Percentiles rank a stretch among this genome's conserved stretches.
Conservation (phyloP, 2,797 vertebrate species). For the Tadarida brasiliensis region DNA sequence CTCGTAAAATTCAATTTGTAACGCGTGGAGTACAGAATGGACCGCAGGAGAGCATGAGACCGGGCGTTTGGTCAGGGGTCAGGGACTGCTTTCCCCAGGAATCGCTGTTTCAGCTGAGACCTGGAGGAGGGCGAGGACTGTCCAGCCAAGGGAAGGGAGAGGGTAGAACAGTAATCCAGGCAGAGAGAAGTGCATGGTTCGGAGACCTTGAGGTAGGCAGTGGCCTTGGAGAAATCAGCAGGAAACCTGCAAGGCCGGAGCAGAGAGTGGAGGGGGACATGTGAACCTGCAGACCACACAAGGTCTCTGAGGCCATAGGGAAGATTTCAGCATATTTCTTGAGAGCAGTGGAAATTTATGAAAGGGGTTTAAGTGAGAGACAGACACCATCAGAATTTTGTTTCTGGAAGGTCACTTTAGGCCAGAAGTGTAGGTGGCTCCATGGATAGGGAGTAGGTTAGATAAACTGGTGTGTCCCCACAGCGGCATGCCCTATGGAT, state of each 20-base stretch:
- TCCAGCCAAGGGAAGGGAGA: not conserved
- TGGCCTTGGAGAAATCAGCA: not conserved
- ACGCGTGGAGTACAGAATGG: not conserved
- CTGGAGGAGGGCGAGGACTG: not conserved
- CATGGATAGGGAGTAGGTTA: not conserved
- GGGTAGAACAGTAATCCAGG: rapidly evolving
- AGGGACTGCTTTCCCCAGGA: not conserved
- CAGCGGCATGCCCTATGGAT: rapidly evolving
- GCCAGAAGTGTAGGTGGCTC: not conserved
- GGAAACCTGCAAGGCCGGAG: rapidly evolving
- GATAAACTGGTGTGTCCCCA: not conserved
- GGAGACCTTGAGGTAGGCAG: rapidly evolving
- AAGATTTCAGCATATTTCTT: not conserved
- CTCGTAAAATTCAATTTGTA: not conserved
- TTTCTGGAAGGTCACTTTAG: slow-evolving; percentile 30
- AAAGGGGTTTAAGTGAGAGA: not conserved
- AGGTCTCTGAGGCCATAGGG: not conserved
- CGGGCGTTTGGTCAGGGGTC: not conserved
- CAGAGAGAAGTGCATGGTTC: not conserved
- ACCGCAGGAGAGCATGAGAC: not conserved
- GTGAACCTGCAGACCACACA: not conserved
- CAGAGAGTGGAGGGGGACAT: rapidly evolving
- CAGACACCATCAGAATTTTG: not conserved
- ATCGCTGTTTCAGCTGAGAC: not conserved
- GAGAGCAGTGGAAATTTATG: not conserved